phyloP scores from a whole-genome alignment of 2,113 vertebrate species.

The Leiothrix lutea region DNA sequence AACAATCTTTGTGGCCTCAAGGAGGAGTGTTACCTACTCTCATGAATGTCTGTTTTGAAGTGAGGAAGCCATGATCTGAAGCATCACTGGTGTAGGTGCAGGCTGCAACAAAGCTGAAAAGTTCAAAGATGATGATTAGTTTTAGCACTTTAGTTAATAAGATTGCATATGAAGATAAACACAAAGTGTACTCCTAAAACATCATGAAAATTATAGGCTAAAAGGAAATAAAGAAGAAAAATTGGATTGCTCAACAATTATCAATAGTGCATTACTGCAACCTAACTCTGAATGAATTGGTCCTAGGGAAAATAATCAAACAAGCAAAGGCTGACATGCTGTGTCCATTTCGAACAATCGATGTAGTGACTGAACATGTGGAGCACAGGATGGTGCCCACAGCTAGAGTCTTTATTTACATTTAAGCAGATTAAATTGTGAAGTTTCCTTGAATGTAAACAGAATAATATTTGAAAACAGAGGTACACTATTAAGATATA shows the following conservation, averaged over 20 bases:
- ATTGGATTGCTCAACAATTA: neutral
- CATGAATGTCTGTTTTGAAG: neutral
- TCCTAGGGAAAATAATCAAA: neutral
- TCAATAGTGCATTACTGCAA: slow-evolving; percentile 20
- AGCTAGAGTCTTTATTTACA: neutral
- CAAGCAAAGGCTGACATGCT: neutral
- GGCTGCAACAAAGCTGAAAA: neutral
- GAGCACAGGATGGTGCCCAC: neutral
- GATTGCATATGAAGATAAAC: neutral
- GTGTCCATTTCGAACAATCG: neutral
- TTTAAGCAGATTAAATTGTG: neutral
- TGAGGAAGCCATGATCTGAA: neutral
- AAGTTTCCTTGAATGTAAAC: neutral
- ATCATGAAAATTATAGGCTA: neutral
- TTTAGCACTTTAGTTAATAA: neutral
- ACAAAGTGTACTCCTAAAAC: neutral
- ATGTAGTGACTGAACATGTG: neutral
- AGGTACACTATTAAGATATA: neutral
- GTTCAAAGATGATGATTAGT: neutral
- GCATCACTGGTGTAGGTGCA: neutral
- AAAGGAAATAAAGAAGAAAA: slow-evolving; percentile 19
- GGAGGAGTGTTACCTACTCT: neutral
- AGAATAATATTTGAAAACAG: neutral
- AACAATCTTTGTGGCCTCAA: neutral
- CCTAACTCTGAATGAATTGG: neutral